Evolutionary conservation across 2,888 invertebrate species (phyloP).

Genomic region (Philaethria dido): DNA sequence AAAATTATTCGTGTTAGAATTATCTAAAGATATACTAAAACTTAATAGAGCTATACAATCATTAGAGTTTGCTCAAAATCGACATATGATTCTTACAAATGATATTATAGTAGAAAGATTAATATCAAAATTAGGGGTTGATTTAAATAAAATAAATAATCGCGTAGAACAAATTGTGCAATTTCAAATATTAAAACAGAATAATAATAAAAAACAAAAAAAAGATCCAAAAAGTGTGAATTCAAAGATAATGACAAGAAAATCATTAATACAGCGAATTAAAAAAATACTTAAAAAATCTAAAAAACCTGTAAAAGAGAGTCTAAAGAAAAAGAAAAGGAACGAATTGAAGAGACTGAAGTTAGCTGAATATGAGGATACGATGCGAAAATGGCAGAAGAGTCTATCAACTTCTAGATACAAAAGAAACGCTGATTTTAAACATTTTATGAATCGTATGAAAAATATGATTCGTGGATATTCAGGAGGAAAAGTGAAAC

Average conservation of each 20-base stretch:
- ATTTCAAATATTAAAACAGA: conserved; percentile 28
- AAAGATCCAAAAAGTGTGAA: neutral
- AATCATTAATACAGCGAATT: conserved; percentile 60
- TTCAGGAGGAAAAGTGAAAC: conserved; percentile 60
- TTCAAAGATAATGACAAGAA: conserved; percentile 46
- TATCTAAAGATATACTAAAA: conserved; percentile 59
- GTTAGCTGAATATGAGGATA: conserved; percentile 55
- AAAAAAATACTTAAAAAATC: conserved; percentile 58
- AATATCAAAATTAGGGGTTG: conserved; percentile 51
- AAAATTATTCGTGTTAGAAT: conserved; percentile 59
- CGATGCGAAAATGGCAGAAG: conserved; percentile 64
- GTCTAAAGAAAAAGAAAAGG: conserved; percentile 55
- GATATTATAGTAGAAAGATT: conserved; percentile 48
- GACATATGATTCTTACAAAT: conserved; percentile 54
- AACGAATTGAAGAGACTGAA: conserved; percentile 53
- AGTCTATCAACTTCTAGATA: conserved; percentile 49
- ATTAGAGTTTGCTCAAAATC: conserved; percentile 54
- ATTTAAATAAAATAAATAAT: conserved; percentile 50
- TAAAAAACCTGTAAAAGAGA: conserved; percentile 57
- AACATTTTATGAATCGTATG: conserved; percentile 51
- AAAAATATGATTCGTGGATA: conserved; percentile 68
- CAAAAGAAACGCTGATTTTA: conserved; percentile 53
- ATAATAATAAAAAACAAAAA: conserved; percentile 2
- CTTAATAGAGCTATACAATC: conserved; percentile 55
- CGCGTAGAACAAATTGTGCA: conserved; percentile 50